These are phyloP conservation scores for Platalea minor DNA, from an alignment of 2,797 vertebrate species.

Conservation along the genomic window DNA sequence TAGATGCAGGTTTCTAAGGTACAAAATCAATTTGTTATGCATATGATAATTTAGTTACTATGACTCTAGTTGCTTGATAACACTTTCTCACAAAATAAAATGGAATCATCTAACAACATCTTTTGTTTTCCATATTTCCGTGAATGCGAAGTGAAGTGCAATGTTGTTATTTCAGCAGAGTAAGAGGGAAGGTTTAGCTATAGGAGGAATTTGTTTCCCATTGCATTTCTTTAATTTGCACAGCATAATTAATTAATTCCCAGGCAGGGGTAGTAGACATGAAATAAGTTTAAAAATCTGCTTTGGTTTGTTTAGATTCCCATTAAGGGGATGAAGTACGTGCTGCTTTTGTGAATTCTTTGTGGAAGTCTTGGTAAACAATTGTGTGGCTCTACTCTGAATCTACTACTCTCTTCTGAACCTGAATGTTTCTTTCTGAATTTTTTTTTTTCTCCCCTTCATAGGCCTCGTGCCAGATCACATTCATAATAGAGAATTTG, in stretches of 20 bases:
- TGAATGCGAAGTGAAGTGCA: not conserved
- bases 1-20: not conserved
- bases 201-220: not conserved
- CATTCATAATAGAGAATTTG: not conserved
- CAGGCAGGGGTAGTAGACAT: not conserved
- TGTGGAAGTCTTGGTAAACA: not conserved
- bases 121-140: not conserved
- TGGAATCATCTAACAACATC: not conserved
- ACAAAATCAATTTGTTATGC: not conserved
- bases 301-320: not conserved
- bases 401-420: not conserved
- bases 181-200: not conserved
- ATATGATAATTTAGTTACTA: not conserved
- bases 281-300: not conserved
- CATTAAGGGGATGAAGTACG: not conserved
- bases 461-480: not conserved
- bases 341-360: not conserved
- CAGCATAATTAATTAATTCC: not conserved
- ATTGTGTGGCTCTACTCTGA: not conserved
- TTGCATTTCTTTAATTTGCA: not conserved
- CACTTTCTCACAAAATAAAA: not conserved
- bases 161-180: not conserved
- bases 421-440: not conserved
- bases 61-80: not conserved
- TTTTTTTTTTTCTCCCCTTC: not conserved